A percentile compares a stretch with the other conserved stretches of the same genome.
phyloP scores from a whole-genome alignment of 2,113 vertebrate species.

The Syngnathoides biaculeatus region DNA sequence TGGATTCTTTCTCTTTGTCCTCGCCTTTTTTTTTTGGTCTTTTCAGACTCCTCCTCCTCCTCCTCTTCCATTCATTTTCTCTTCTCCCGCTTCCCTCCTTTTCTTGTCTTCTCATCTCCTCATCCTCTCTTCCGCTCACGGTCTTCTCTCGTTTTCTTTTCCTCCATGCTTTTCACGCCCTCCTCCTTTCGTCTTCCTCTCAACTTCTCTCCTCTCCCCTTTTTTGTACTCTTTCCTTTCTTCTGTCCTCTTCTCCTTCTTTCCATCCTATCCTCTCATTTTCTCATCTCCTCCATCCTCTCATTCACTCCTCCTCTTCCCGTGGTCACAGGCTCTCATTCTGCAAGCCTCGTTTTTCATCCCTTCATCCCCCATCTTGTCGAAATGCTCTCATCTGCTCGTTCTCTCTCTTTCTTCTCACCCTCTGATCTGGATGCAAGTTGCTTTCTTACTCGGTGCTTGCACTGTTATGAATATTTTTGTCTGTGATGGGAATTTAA shows the following conservation, averaged over 20 bases:
- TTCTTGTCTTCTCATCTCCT: neutral
- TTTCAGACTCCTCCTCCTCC: neutral
- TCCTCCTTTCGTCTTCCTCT: too few relatives aligned
- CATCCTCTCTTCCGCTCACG: neutral
- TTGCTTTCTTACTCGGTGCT: too few relatives aligned
- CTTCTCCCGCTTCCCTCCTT: neutral
- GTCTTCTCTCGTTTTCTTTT: too few relatives aligned
- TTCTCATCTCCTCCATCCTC: neutral
- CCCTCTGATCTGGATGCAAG: neutral
- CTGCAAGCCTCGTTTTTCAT: neutral
- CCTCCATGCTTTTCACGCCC: neutral
- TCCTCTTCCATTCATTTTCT: neutral
- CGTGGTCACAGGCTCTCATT: too few relatives aligned
- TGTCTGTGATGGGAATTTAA: too few relatives aligned
- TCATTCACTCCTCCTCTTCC: neutral
- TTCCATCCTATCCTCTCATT: neutral
- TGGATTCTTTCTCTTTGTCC: neutral
- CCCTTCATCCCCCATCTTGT: neutral
- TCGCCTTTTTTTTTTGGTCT: neutral
- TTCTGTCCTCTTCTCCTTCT: neutral
- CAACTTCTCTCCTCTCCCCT: too few relatives aligned
- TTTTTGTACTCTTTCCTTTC: neutral
- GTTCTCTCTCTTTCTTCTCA: neutral
- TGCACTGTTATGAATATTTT: too few relatives aligned
- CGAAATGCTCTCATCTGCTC: neutral